Conservation (phyloP, 2,113 vertebrate genomes). For the Lepisosteus osseus region DNA sequence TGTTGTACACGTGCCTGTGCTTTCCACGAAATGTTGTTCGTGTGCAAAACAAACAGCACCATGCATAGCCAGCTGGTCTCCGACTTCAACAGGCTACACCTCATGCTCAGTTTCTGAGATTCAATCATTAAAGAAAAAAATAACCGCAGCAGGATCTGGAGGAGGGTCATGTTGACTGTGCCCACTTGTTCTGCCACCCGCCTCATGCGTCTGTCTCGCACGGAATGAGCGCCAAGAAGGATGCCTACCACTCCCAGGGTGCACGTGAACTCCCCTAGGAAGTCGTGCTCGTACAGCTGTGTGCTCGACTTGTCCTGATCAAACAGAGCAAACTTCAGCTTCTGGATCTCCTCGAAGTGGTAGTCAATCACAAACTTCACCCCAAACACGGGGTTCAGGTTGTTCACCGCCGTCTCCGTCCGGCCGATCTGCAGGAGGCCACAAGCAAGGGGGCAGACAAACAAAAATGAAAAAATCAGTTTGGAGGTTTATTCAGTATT, state of each 20-base stretch:
- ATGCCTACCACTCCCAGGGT: slow-evolving; percentile 82
- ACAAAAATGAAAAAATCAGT: background rate
- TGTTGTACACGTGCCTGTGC: too few relatives aligned
- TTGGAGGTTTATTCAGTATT: too few relatives aligned
- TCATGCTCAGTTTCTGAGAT: too few relatives aligned
- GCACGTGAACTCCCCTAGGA: slow-evolving; percentile 91
- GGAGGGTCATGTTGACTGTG: too few relatives aligned
- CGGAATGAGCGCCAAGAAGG: background rate
- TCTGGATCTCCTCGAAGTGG: slow-evolving; percentile 95
- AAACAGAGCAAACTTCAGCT: slow-evolving; percentile 92
- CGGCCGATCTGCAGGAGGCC: slow-evolving; percentile 73
- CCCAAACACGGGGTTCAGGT: slow-evolving; percentile 92
- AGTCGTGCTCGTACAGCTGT: slow-evolving; percentile 91
- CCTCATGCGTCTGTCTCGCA: too few relatives aligned
- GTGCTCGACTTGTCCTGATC: slow-evolving; percentile 94
- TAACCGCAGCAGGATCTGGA: too few relatives aligned
- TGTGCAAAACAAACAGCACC: too few relatives aligned
- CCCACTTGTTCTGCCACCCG: background rate
- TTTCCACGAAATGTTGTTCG: too few relatives aligned
- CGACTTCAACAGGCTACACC: too few relatives aligned
- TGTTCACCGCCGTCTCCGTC: slow-evolving; percentile 93
- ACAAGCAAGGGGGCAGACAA: slow-evolving; percentile 3
- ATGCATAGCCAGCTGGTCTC: too few relatives aligned
- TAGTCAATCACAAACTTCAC: slow-evolving; percentile 92
- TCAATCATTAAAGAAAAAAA: too few relatives aligned